These are phyloP conservation scores for Drosophila sp. DNA, from an alignment of 1,140 invertebrate genomes.

Conservation along the genomic window DNA sequence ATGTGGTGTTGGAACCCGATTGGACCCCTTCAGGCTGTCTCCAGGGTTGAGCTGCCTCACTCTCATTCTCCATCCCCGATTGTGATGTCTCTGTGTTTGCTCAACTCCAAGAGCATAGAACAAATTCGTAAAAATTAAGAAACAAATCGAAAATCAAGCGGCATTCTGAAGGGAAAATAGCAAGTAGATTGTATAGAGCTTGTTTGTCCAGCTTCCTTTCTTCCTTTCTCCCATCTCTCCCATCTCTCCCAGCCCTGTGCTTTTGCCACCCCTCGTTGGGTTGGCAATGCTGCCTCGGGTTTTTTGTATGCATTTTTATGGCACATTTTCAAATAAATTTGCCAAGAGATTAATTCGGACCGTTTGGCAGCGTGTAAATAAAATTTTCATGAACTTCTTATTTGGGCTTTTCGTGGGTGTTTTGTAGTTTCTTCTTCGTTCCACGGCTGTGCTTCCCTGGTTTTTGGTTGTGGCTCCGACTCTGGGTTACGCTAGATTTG, in stretches of 20 bases:
- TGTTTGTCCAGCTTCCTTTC: conserved; percentile 62
- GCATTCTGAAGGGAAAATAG: conserved; percentile 39
- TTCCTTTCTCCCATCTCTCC: conserved; percentile 7
- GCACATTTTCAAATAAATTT: conserved; percentile 83
- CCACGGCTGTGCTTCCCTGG: neutral
- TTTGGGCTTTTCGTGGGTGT: conserved; percentile 46
- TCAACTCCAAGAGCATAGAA: conserved; percentile 66
- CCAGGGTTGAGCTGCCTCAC: conserved; percentile 22
- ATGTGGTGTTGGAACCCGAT: conserved; percentile 46
- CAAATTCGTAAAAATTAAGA: conserved; percentile 83
- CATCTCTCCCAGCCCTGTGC: neutral
- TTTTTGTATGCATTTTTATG: conserved; percentile 81
- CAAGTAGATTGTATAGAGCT: conserved; percentile 70
- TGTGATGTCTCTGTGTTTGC: conserved; percentile 40
- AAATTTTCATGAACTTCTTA: conserved; percentile 80
- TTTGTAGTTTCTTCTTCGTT: conserved; percentile 29
- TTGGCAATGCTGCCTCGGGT: conserved; percentile 20
- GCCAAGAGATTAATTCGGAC: conserved; percentile 80
- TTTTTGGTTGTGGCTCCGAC: conserved; percentile 24
- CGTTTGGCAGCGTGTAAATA: conserved; percentile 82
- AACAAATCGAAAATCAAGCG: conserved; percentile 83
- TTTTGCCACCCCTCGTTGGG: conserved; percentile 2
- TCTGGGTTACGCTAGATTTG: conserved; percentile 74
- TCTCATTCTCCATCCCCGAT: neutral
- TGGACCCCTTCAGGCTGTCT: conserved; percentile 47